phyloP scores from a whole-genome alignment of 2,113 vertebrate genomes.

The Herpetotheres cachinnans region DNA sequence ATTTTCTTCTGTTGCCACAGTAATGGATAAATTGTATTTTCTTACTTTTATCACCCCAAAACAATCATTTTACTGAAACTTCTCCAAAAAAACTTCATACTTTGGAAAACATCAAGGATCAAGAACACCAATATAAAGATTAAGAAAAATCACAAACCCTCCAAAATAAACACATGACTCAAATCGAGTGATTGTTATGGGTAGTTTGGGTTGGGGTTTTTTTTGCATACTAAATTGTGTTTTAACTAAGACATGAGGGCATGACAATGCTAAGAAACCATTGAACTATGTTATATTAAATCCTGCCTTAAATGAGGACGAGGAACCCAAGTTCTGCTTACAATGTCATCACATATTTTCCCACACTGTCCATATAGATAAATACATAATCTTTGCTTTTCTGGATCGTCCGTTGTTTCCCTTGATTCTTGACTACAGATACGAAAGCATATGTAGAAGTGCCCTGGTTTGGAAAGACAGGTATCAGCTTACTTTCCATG shows the following conservation, averaged over 20 bases:
- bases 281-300: background rate
- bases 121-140: background rate
- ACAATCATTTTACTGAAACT: background rate
- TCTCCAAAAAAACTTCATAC: background rate
- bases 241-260: background rate
- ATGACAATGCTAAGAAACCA: background rate
- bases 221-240: background rate
- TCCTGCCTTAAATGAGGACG: background rate
- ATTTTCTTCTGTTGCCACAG: background rate
- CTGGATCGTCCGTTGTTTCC: background rate
- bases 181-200: background rate
- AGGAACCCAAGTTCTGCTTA: background rate
- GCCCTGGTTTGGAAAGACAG: background rate
- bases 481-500: background rate
- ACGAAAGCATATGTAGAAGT: background rate
- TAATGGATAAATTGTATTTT: background rate
- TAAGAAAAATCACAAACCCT: rapidly evolving
- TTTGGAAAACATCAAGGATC: background rate
- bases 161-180: background rate
- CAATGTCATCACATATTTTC: background rate
- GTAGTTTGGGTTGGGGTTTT: too few species aligned
- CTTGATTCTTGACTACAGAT: background rate
- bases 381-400: background rate
- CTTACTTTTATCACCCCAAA: background rate
- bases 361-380: background rate